Base-by-base conservation (phyloP, 2,888 invertebrate genomes). In the Oligia fasciuncula region DNA sequence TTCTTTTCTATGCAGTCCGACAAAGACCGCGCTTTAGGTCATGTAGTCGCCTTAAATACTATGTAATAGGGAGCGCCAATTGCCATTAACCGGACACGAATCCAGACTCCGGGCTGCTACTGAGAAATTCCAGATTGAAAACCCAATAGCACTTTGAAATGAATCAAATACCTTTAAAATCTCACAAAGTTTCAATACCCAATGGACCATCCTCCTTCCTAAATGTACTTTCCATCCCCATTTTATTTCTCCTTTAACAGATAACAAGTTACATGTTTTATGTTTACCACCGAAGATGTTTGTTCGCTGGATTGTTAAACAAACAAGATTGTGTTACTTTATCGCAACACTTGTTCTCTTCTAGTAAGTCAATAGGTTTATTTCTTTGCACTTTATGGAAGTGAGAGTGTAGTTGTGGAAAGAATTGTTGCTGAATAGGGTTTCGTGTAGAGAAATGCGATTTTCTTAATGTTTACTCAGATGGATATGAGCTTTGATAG, bases 241-340 rank as follows among this genome's bases (percentile, higher is more conserved):
- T 63, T 73, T 43, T 69, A 46, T 76, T 83, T 62, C 63, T 57
- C 14, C 13, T 57, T 35, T 23, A 57, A 40, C 67, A 57, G 54
- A 73, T 71, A 73, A 71, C 51, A 77, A 57, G 66, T 71, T 54
- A 62, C 66, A 80, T 66, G 49, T 66, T 68, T 80, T 57, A 46
- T 84, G 70, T 84, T 84, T 73, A 76, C 81, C 63, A 8, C 57
- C 57, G 65, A 77, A 71, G 49, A 63, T 85, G 57, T 81, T 63
- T 71, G 77, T 60, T 76, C 51, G 14, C 57, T 77, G 43, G 49
- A 81, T 85, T 77, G 77, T 74, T 77, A 60, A 74, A 63, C 67
- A 77, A 71, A 81, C 77, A 72, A 71, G 77, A 84, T 77, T 40
- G 29, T 60, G 67, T 84, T 80, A 81, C 81, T 57, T 65, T 74